Percentiles rank a stretch among this genome's conserved stretches.
These are phyloP conservation scores for Azorinus chamasolen DNA, from an alignment of 2,888 invertebrate genomes.

Conservation along the genomic window DNA sequence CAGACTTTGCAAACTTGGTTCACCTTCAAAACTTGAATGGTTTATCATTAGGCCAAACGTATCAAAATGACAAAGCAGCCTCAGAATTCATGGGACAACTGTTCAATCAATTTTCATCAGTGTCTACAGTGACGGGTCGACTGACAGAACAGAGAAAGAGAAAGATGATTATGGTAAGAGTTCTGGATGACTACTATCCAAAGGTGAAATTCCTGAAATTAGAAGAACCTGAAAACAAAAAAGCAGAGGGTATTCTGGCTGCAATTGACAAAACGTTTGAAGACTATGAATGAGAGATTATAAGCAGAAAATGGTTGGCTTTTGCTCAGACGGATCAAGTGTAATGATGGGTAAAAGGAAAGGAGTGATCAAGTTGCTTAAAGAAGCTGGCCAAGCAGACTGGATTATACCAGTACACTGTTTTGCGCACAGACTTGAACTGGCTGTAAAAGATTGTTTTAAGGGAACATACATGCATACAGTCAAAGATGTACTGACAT, in stretches of 20 bases:
- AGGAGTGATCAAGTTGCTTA: conserved; percentile 45
- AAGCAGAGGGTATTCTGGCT: conserved; percentile 44
- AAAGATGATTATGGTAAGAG: conserved; percentile 32
- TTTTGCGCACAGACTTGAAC: conserved; percentile 53
- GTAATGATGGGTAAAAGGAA: conserved; percentile 50
- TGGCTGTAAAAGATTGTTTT: conserved; percentile 55
- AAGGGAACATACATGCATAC: conserved; percentile 45
- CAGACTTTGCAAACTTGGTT: conserved; percentile 35
- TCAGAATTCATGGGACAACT: conserved; percentile 32
- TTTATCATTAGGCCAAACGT: conserved; percentile 25
- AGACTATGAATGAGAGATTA: conserved; percentile 34
- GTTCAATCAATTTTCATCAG: conserved; percentile 35
- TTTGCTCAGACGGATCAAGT: conserved; percentile 55
- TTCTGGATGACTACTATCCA: conserved; percentile 39
- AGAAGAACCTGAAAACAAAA: conserved; percentile 45
- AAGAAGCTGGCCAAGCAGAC: conserved; percentile 17
- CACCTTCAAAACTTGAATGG: conserved; percentile 30
- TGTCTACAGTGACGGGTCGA: conserved; percentile 46
- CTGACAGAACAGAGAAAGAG: conserved; percentile 47
- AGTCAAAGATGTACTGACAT: conserved; percentile 20
- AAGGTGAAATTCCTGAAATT: conserved; percentile 40
- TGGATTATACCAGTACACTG: conserved; percentile 53
- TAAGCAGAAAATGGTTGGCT: conserved; percentile 42
- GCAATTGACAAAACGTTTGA: conserved; percentile 38
- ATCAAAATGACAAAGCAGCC: conserved; percentile 33